These are phyloP conservation scores for Pavo muticus DNA, from an alignment of 2,113 vertebrate species.

Conservation along the genomic window DNA sequence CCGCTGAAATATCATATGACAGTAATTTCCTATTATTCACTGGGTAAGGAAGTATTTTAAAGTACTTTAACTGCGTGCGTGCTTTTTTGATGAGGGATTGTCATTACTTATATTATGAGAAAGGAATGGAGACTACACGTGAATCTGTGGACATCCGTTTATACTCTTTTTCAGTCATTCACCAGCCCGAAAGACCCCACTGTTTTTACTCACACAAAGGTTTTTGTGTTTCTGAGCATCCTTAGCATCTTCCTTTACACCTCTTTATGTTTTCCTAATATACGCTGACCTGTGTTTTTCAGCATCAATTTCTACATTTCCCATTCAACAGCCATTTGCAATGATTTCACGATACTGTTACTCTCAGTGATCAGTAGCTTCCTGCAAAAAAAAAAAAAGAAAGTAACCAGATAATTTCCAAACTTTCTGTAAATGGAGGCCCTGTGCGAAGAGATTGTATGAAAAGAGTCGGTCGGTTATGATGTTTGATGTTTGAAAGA, in stretches of 20 bases:
- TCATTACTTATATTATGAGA: not conserved
- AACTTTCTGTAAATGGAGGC: not conserved
- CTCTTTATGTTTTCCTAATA: not conserved
- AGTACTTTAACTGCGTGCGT: not conserved
- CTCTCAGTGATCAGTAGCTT: not conserved
- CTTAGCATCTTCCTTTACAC: not conserved
- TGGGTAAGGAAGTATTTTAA: not conserved
- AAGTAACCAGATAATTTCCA: not conserved
- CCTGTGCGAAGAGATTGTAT: not conserved
- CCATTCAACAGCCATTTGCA: not conserved
- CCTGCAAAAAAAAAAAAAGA: not conserved
- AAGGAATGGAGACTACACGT: not conserved
- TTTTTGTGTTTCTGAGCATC: not conserved
- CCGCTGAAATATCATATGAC: not conserved
- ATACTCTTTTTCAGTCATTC: not conserved
- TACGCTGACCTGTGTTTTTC: not conserved
- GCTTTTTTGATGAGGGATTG: not conserved
- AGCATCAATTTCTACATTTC: not conserved
- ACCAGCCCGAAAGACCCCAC: not conserved
- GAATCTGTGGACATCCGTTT: not conserved
- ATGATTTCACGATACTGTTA: not conserved
- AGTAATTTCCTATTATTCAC: not conserved
- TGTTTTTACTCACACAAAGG: not conserved
- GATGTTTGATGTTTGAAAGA: not conserved
- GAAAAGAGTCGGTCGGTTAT: not conserved